Evolutionary conservation across 1,140 invertebrate species (phyloP).

Genomic region (Agraylea sexmaculata): DNA sequence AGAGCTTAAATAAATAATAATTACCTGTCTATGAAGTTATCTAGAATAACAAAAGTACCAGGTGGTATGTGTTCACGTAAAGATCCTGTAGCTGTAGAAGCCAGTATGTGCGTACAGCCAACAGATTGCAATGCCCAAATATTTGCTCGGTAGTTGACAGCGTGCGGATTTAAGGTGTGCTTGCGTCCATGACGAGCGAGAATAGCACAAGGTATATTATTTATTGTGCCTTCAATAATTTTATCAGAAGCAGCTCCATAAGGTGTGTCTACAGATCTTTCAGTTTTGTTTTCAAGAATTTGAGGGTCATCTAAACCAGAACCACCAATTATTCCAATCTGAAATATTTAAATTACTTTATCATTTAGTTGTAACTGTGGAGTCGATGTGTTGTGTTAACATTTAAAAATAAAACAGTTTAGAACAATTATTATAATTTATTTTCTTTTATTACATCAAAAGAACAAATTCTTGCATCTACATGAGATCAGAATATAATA

Average conservation of each 20-base stretch:
- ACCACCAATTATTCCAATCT: conserved; percentile 95
- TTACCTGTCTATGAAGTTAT: conserved; percentile 89
- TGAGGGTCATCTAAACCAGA: conserved; percentile 82
- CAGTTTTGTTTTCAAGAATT: conserved; percentile 57
- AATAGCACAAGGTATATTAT: conserved; percentile 66
- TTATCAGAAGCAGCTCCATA: conserved; percentile 79
- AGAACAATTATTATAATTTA: no score
- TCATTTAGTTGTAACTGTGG: no score
- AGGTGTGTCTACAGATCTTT: conserved; percentile 59
- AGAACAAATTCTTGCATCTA: no score
- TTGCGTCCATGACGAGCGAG: conserved; percentile 82
- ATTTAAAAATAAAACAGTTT: no score
- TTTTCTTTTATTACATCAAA: no score
- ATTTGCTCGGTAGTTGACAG: conserved; percentile 92
- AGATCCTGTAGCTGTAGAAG: conserved; percentile 85
- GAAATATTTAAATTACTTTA: conserved; percentile 5
- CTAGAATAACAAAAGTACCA: conserved; percentile 80
- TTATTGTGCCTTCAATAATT: conserved; percentile 66
- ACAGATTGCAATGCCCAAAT: conserved; percentile 81
- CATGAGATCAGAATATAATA: conserved; percentile 1
- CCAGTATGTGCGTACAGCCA: conserved; percentile 88
- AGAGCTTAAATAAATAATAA: no score
- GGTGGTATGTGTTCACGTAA: conserved; percentile 76
- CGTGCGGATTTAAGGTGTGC: conserved; percentile 64
- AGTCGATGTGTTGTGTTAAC: no score